Conservation (phyloP, 2,113 vertebrate genomes). For the Phasianus colchicus region DNA sequence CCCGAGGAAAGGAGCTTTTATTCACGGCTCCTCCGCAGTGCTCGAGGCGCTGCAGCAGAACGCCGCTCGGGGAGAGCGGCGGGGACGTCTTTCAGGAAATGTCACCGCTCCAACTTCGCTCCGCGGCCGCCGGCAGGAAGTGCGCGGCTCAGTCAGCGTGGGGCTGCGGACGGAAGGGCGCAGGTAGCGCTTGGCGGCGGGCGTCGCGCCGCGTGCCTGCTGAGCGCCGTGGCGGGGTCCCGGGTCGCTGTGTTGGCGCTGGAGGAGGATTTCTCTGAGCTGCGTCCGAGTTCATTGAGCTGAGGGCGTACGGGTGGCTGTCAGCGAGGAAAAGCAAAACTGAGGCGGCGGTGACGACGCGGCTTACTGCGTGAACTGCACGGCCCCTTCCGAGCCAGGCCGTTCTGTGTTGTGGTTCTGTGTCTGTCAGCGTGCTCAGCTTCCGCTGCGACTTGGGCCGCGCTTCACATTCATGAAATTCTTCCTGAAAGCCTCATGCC, state of each 20-base stretch:
- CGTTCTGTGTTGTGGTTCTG: no score
- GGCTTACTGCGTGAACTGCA: no score
- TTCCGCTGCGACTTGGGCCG: not conserved
- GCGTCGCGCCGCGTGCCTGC: not conserved
- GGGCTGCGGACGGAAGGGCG: not conserved
- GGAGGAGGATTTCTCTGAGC: not conserved
- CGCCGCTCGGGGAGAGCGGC: no score
- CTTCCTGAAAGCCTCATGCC: not conserved
- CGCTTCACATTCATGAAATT: slow-evolving; percentile 1
- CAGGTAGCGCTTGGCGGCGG: not conserved
- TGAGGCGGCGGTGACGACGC: not conserved
- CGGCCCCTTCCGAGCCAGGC: no score
- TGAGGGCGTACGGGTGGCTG: not conserved
- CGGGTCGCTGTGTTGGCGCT: not conserved
- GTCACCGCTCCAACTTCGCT: not conserved
- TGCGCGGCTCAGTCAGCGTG: no score
- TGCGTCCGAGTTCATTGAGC: not conserved
- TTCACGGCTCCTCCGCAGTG: not conserved
- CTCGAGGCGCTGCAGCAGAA: not conserved
- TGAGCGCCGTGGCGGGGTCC: not conserved
- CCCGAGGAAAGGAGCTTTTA: not conserved
- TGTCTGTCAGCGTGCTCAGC: not conserved
- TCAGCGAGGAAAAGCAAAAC: not conserved
- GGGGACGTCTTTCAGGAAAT: not conserved
- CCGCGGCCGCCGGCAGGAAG: not conserved